A percentile compares a stretch with the other conserved stretches of the same genome.
Conservation (phyloP, 1,140 invertebrate genomes). For the Diplogasteroides magnus region DNA sequence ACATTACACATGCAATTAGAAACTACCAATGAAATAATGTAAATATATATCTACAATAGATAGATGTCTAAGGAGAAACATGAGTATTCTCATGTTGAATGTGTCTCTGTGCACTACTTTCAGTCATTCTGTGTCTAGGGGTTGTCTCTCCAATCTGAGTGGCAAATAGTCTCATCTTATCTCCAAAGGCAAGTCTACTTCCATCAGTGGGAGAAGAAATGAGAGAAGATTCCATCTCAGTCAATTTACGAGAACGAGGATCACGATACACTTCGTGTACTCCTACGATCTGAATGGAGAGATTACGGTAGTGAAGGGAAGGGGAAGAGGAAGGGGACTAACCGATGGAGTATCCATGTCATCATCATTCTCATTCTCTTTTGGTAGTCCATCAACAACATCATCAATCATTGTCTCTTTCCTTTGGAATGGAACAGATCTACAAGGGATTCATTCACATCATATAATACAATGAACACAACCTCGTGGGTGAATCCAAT, state of each 20-base stretch:
- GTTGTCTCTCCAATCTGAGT: conserved; percentile 56
- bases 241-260: conserved; percentile 52
- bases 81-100: no score
- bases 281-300: conserved; percentile 45
- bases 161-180: conserved; percentile 60
- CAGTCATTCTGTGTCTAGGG: conserved; percentile 55
- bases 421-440: background rate
- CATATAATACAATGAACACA: background rate
- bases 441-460: background rate
- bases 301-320: background rate
- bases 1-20: no score
- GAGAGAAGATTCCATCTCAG: conserved; percentile 6
- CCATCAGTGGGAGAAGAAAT: conserved; percentile 9
- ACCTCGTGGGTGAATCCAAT: background rate
- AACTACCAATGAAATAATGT: no score
- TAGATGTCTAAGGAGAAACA: no score
- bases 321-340: background rate
- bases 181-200: conserved; percentile 50
- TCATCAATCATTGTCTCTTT: background rate
- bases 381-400: no score
- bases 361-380: no score
- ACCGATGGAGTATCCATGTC: no score
- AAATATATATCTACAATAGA: no score
- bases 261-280: conserved; percentile 60
- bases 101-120: conserved; percentile 38